These are phyloP conservation scores for Sesamia inferens DNA, from an alignment of 2,888 invertebrate species.

Conservation along the genomic window DNA sequence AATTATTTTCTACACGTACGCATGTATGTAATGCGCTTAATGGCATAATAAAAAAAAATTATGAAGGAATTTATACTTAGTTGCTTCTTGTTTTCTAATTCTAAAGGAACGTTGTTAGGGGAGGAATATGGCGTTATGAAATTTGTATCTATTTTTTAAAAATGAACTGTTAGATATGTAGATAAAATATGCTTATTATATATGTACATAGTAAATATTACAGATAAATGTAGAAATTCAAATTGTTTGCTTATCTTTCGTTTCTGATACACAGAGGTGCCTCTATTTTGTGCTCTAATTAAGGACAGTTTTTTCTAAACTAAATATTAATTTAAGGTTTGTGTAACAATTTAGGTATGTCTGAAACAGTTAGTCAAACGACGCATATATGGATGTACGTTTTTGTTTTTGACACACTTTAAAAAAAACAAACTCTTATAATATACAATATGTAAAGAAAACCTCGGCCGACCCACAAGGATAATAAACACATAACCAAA, in stretches of 20 bases:
- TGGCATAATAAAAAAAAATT: conserved; percentile 14
- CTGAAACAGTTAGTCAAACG: background rate
- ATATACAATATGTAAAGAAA: no score
- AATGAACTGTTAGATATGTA: no score
- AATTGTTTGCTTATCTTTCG: background rate
- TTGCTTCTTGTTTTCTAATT: conserved; percentile 23
- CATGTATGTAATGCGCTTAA: conserved; percentile 30
- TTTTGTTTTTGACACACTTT: background rate
- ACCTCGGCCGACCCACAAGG: no score
- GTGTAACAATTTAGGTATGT: background rate
- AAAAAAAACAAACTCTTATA: background rate
- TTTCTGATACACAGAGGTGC: no score
- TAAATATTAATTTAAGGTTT: background rate
- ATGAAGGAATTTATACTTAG: background rate
- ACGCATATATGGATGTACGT: background rate
- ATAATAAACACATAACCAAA: no score
- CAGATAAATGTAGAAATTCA: no score
- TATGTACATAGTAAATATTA: no score
- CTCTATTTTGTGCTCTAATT: background rate
- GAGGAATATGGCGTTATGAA: background rate
- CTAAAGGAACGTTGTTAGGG: background rate
- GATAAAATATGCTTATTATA: no score
- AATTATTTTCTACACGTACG: conserved; percentile 59
- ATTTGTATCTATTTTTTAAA: no score
- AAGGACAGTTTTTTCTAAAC: background rate